These are phyloP conservation scores for Calycopis cecrops DNA, from an alignment of 1,140 invertebrate species.

Conservation along the genomic window DNA sequence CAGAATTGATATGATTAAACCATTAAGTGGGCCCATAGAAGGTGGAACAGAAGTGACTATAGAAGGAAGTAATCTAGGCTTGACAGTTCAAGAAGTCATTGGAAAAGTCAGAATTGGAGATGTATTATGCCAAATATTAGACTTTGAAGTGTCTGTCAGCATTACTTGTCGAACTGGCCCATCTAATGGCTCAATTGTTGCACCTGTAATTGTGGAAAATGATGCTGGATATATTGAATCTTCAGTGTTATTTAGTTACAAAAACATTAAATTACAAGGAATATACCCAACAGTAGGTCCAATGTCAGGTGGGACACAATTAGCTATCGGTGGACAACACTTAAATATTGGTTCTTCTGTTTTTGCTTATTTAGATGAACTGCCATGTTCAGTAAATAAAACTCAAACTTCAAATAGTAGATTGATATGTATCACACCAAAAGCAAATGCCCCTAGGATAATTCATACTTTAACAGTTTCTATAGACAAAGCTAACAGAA, in stretches of 20 bases:
- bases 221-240: constrained; percentile 92
- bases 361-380: constrained; percentile 90
- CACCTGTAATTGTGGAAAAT: constrained; percentile 91
- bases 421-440: constrained; percentile 90
- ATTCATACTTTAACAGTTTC: constrained; percentile 72
- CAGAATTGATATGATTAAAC: constrained; percentile 95
- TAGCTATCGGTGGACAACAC: constrained; percentile 93
- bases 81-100: constrained; percentile 91
- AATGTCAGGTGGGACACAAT: constrained; percentile 93
- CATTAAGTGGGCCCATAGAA: constrained; percentile 94
- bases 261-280: constrained; percentile 87
- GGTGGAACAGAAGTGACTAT: constrained; percentile 97
- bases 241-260: constrained; percentile 92
- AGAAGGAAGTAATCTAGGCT: constrained; percentile 95
- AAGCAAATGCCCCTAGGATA: constrained; percentile 58
- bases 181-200: constrained; percentile 83
- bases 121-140: constrained; percentile 89
- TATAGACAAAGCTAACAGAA: constrained; percentile 79
- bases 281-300: constrained; percentile 92
- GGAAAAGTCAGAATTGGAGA: constrained; percentile 94
- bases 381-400: constrained; percentile 91
- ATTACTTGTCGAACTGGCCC: constrained; percentile 92
- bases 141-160: constrained; percentile 93
- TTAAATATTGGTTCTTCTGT: constrained; percentile 95
- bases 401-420: constrained; percentile 92